phyloP scores from a whole-genome alignment of 2,113 vertebrate genomes.

The Macquaria ambigua region DNA sequence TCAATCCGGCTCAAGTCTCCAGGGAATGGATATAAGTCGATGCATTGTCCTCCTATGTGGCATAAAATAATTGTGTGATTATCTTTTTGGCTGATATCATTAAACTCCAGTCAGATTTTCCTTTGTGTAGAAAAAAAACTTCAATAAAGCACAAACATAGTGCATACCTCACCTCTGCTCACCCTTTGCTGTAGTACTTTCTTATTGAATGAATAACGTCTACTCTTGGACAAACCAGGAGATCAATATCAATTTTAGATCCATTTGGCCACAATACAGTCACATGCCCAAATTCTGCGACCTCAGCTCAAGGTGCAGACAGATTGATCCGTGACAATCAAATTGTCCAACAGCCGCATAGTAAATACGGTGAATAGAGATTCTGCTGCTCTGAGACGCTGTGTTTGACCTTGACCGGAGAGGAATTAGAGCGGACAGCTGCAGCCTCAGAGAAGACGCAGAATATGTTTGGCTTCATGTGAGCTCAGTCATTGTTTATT shows the following conservation, averaged over 20 bases:
- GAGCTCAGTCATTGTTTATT: constrained; percentile 22
- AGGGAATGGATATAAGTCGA: not conserved
- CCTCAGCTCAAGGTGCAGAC: constrained; percentile 49
- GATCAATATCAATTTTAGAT: constrained; percentile 75
- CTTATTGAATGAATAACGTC: constrained; percentile 63
- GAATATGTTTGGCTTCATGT: not conserved
- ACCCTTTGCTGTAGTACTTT: constrained; percentile 22
- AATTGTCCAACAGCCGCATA: constrained; percentile 42
- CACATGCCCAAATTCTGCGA: constrained; percentile 15
- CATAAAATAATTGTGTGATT: not conserved
- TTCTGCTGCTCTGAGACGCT: constrained; percentile 12
- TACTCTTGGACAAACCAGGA: constrained; percentile 50
- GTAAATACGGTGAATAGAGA: constrained; percentile 31
- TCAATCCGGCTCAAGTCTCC: not conserved
- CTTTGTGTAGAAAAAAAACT: not conserved
- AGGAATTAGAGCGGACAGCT: constrained; percentile 5
- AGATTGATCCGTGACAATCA: constrained; percentile 67
- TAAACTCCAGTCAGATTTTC: not conserved
- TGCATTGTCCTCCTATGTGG: not conserved
- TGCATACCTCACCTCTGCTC: not conserved
- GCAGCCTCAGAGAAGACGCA: constrained; percentile 2
- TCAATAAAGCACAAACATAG: constrained; percentile 4
- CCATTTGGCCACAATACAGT: constrained; percentile 63
- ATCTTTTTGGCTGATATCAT: not conserved
- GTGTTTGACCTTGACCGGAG: constrained; percentile 35